phyloP scores from a whole-genome alignment of 2,113 vertebrate species.

The Chitala chitala region DNA sequence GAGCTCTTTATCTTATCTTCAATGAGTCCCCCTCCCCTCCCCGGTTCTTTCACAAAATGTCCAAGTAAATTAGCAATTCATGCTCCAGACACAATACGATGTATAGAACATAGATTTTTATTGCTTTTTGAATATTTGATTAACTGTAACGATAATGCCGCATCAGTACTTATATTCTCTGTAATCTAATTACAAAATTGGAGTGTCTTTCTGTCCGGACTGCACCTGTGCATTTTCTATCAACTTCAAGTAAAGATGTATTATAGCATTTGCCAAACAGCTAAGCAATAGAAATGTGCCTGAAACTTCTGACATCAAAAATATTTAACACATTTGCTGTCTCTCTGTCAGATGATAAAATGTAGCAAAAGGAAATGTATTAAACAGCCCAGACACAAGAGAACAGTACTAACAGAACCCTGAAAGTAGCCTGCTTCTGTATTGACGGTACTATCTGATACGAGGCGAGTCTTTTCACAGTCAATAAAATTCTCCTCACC shows the following conservation, averaged over 20 bases:
- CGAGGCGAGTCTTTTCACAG: slow-evolving; percentile 9
- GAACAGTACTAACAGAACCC: neutral
- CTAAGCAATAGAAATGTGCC: neutral
- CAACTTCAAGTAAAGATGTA: neutral
- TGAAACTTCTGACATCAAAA: neutral
- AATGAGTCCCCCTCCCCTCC: slow-evolving; percentile 8
- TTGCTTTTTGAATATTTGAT: neutral
- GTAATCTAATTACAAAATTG: neutral
- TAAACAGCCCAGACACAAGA: neutral
- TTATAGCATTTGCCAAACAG: neutral
- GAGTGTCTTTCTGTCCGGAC: neutral
- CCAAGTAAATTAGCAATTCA: slow-evolving; percentile 10
- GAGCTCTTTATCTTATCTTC: slow-evolving; percentile 21
- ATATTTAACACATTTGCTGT: neutral
- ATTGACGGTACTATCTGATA: slow-evolving; percentile 18
- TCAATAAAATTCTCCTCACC: slow-evolving; percentile 23
- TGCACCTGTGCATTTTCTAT: neutral
- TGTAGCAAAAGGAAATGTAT: neutral
- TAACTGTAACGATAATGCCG: neutral
- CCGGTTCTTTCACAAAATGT: slow-evolving; percentile 1
- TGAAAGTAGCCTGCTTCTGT: neutral
- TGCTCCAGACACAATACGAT: slow-evolving; percentile 5
- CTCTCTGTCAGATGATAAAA: neutral
- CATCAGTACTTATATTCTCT: neutral
- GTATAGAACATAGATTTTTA: neutral